Base-by-base conservation (phyloP, 2,113 vertebrate species). In the Cynoglossus semilaevis region DNA sequence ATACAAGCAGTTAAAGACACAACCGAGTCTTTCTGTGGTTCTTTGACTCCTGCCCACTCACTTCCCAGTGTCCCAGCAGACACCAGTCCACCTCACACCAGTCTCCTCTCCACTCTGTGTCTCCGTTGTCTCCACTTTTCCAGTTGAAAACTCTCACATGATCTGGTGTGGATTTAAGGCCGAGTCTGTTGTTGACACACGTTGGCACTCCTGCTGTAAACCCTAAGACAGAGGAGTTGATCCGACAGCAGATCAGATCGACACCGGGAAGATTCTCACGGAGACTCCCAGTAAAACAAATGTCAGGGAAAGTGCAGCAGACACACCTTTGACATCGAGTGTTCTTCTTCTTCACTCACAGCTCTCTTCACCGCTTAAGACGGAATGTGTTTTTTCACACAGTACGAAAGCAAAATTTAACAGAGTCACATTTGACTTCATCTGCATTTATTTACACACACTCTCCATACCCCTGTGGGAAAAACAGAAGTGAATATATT, bases 21-120 rank as follows among this genome's bases (percentile, higher is more conserved):
- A 86, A 81, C 58, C 65, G 1, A 48, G 52, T 53, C 72, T 83
- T 85, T 84, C 67, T 85, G 77, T 74, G 67, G 55, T 19, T 13
- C 1, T 35, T 76, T 70, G 12, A 60, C 66, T 74, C 60, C 60
- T 38, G 62, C 17, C 38, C 58, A 66, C 12, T 34, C 0, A 12
- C 50, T 64, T 75, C 55, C 18, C 53, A 29, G 63, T 58, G 36
- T 51, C 70, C 22, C 73, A 68, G 36, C 72, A 79, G 47, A 36
- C 22, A 36, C 13, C 49, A 8, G 35, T 13, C 53, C 52, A 17
- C 35, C 37, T 72, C 51, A 1, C 34, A 60, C 59, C 57, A 48
- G 37, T 36, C 9, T 35, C 35, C 49, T 53, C 41, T 18, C 63
- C 14, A 1, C 48, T 58, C 36, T 34, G 15, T 18, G 4, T n/a